Base-by-base conservation (phyloP, 2,888 invertebrate genomes). In the Cerastis leucographa region DNA sequence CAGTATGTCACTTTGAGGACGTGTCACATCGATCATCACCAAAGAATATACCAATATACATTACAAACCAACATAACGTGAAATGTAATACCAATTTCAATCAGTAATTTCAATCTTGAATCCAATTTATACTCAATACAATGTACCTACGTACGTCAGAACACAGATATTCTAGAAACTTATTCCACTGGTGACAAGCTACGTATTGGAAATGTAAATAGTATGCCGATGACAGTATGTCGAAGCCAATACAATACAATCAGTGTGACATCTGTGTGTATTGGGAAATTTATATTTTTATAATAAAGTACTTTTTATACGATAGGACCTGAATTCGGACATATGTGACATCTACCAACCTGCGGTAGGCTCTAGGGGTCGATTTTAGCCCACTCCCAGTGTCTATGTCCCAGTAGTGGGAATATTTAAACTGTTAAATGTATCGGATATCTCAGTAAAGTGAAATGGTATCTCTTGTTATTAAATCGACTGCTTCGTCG, bases 41-140 rank as follows among this genome's bases (percentile, higher is more conserved):
- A 72, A 17, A 40, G 2, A 49, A 9, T 25, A 40, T 42, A 42
- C 12, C 12, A 54, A 1, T 61, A 54, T 65, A 35, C 35, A 49
- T 14, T 35, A 12, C 12, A 6, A 59, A 35, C 49, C 22, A 69
- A n/a, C 12, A 61, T 44, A 29, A 42, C 22, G 19, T 49, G 22
- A 6, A 70, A 78, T 51, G 22, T 44, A 61, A 61, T 70, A 25
- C 8, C 65, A 25, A 40, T 49, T 29, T 29, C 49, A 78, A 76
- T 76, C 64, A 65, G 25, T 66, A 12, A 66, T 61, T 80, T 54
- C 74, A 66, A 61, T 66, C 44, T 61, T 22, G n/a, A 80, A 80
- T 66, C 65, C 65, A 78, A 80, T 78, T 59, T 78, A 66, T 65
- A 17, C 65, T 42, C 73, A 66, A 40, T 65, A 65, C 25, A 80